Base-by-base conservation (phyloP, 1,140 invertebrate species). In the Euura saliciscinereae region DNA sequence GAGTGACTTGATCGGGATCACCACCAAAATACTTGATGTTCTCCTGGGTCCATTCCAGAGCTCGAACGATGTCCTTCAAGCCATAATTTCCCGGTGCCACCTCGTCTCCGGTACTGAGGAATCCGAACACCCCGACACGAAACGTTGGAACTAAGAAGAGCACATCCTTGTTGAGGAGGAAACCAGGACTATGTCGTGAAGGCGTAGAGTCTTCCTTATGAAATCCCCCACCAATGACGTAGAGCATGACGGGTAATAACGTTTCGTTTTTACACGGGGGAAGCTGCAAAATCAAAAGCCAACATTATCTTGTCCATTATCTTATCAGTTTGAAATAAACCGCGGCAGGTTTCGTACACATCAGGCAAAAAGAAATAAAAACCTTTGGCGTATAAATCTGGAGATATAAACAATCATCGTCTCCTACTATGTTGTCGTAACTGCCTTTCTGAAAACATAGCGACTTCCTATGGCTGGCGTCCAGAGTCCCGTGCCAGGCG, bases 11-110 rank as follows among this genome's bases (percentile, higher is more conserved):
- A 65, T 87, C 76, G 0, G 90, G 84, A 83, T 93, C 89, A 0
- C 93, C 93, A 2, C 92, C 92, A 77, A 94, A 94, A 70, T 83
- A 78, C 42, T 85, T 79, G 44, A 93, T 92, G 79, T 94, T 93
- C 44, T 87, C 82, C 79, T 90, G 87, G 3, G 94, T 88, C 87
- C 91, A 92, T 75, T 87, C 84, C 69, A 92, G 79, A 2, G 92
- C 91, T 74, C 92, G 84, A 59, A 91, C 82, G 73, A 91, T 90
- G 76, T 94, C 93, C 66, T 91, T 88, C 28, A 94, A 82, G 0
- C 92, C 93, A 44, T 89, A 89, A 83, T 94, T 94, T 7, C 93
- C 93, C 1, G 92, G 92, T 5, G 89, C 82, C 79, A 89, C 77
- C 84, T 86, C 51, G 85, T 85, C 77, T 83, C 88, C 75, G 86